These are phyloP conservation scores for Upupa epops DNA, from an alignment of 2,113 vertebrate species.

Conservation along the genomic window DNA sequence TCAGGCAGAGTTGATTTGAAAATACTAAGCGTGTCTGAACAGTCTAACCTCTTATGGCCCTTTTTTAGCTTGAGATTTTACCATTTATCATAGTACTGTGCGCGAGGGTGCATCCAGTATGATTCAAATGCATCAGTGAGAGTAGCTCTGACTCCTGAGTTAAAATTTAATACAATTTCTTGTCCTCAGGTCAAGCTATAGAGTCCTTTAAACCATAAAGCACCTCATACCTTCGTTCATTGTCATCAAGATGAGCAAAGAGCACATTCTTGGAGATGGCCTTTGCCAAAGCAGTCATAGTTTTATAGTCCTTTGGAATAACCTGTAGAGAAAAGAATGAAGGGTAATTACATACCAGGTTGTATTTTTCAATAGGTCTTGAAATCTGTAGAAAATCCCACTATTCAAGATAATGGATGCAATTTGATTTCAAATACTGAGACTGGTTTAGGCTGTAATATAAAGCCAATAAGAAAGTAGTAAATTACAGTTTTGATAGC, in stretches of 20 bases:
- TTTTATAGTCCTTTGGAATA: slow-evolving; percentile 99
- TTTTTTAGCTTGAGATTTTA: neutral
- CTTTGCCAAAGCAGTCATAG: slow-evolving; percentile 96
- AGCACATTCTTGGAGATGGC: slow-evolving; percentile 98
- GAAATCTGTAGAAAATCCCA: neutral
- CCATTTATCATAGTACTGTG: neutral
- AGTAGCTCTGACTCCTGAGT: neutral
- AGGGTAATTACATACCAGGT: neutral
- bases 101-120: neutral
- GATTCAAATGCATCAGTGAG: neutral
- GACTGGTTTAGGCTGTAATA: neutral
- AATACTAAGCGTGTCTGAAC: neutral
- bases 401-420: neutral
- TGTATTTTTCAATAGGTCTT: neutral
- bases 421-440: neutral
- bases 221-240: slow-evolving; percentile 89
- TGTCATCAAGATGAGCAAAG: slow-evolving; percentile 96
- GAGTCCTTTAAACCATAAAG: neutral
- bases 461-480: neutral
- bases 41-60: neutral
- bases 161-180: neutral
- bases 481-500: neutral
- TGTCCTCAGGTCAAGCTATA: neutral
- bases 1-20: neutral
- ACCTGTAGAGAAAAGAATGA: slow-evolving; percentile 76